Conservation (phyloP, 2,113 vertebrate species). For the human region GRCh38 chr2:676001-676500, state of each 20-base stretch:
- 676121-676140: accelerated
- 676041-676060: too few species aligned
- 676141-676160: not conserved
- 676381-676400: not conserved
- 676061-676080: not conserved
- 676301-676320: not conserved
- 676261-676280: too few species aligned
- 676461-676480: not conserved
- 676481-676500: not conserved
- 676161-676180: not conserved
- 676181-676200: not conserved
- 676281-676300: not conserved
- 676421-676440: too few species aligned
- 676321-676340: too few species aligned
- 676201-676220: too few species aligned
- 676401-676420: not conserved
- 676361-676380: not conserved
- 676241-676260: too few species aligned
- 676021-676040: not conserved
- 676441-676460: too few species aligned
- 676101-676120: not conserved
- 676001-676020: not conserved
- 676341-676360: accelerated
- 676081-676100: not conserved
- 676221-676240: not conserved